Base-by-base conservation (phyloP, 2,888 invertebrate genomes). In the Pantelozetes paolii region DNA sequence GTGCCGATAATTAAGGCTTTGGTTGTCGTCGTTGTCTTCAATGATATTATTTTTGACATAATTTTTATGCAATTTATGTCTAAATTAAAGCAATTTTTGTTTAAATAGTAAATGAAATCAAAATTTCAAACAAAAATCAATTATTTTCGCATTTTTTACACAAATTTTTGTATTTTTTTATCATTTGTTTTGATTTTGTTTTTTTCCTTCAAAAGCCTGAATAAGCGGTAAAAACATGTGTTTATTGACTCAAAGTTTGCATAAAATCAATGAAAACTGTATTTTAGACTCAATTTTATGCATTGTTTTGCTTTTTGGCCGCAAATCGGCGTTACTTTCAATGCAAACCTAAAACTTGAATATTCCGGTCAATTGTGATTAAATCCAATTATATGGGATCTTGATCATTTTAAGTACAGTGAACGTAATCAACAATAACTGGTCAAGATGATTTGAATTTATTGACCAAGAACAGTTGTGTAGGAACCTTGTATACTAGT, bases 1-100 rank as follows among this genome's bases (percentile, higher is more conserved):
- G 62, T 62, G 62, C 62, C 62, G 30, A 62, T 62, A 18, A 62
- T 30, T 2, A 62, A 5, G 18, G 32, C 62, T 62, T 62, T 62
- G n/a, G 57, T 57, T 3, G 32, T 26, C n/a, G 32, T 62, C 32
- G 62, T n/a, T 13, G 26, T 18, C 1, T 30, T 62, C 62, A 30
- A 26, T 18, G 30, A 18, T 6, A n/a, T 18, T 28, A 32, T 32
- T 32, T 5, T 15, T 18, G 62, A 30, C n/a, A 62, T 30, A 5
- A 32, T 18, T 62, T 62, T 62, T 2, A 15, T 11, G 26, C 18
- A 57, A 8, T 23, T 28, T 11, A 54, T 20, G 8, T 20, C 3
- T 54, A 54, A 23, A 15, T 54, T 54, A 2, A 54, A 54, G 15
- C 45, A 45, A 45, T 45, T 45, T 13, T 45, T 18, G 15, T 11